Evolutionary conservation across 2,888 invertebrate genomes (phyloP), one percentile per base, ranked within the genome.

Genomic region (Drosophila longiperda): DNA sequence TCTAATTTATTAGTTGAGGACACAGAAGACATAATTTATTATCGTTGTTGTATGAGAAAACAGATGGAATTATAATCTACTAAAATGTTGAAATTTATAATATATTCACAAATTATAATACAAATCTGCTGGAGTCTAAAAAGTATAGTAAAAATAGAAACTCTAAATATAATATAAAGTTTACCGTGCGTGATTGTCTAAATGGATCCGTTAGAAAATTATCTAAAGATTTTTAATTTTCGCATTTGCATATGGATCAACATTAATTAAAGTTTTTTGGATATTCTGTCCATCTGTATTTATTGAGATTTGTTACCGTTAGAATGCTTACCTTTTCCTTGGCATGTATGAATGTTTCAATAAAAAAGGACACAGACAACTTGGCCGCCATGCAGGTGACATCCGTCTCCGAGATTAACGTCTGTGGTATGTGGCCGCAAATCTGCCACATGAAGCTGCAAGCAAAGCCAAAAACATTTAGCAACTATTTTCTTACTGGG

Each of bases 261-360:
- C 1, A 38, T 53, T 40, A n/a, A 1, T 12, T 61, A 26, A 23
- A 23, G 40, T 48, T 9, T 33, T 9, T 26, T 5, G 26, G 5
- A 5, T 26, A 29, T 6, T 29, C 6, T 29, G 6, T 29, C 29
- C 29, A 29, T 59, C 33, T 29, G 8, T 34, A 2, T 40, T 33
- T 23, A 26, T 4, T 36, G 29, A 36, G 12, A 7, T 20, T 20
- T 20, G 7, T 12, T 42, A 1, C 6, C 12, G 15, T 20, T 26
- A 32, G 4, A 26, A 12, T 54, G 34, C 75, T 82, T 92, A 96
- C 96, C 95, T 98, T 99, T 93, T 99, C 99, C 93, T 98, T 98
- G 53, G 99, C 98, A 92, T 99, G 99, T 91, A 99, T 98, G 90
- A 98, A 97, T 0, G 98, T 98, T 94, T 99, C 99, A 78, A 99